Evolutionary conservation across 2,113 vertebrate species (phyloP).

Genomic region (Cololabis saira): DNA sequence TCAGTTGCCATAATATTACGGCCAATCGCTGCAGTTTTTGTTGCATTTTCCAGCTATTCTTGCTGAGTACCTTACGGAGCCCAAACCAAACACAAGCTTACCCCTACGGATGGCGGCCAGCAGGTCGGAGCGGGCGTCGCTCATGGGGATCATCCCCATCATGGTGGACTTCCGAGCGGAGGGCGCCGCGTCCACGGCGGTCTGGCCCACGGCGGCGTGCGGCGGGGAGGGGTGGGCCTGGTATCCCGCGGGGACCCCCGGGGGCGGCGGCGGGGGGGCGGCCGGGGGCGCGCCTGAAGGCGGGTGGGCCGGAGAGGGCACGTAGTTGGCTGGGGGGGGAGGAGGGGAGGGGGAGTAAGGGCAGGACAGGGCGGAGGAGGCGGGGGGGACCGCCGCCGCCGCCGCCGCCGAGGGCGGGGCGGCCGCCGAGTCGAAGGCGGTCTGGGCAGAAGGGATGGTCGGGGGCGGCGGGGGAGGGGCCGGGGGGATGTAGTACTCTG

Average conservation of each 20-base stretch:
- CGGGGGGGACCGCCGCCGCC: conserved; percentile 83
- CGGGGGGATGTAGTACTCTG: conserved; percentile 88
- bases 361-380: conserved; percentile 77
- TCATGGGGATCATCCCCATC: conserved; percentile 88
- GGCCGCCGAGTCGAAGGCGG: conserved; percentile 87
- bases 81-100: no score
- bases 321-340: conserved; percentile 80
- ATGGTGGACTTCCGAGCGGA: conserved; percentile 83
- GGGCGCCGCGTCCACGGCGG: conserved; percentile 50
- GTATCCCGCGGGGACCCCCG: conserved; percentile 43
- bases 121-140: conserved; percentile 91
- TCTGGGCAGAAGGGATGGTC: conserved; percentile 88
- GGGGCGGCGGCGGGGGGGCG: conserved; percentile 62
- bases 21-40: no score
- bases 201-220: conserved; percentile 70
- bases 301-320: conserved; percentile 79
- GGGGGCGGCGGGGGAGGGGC: conserved; percentile 88
- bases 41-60: no score
- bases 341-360: conserved; percentile 82
- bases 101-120: conserved; percentile 93
- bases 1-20: no score
- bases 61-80: no score
- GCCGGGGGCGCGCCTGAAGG: conserved; percentile 69
- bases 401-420: conserved; percentile 55
- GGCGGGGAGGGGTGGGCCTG: conserved; percentile 70